Conservation (phyloP, 1,140 invertebrate genomes). For the Procambarus virginalis region DNA sequence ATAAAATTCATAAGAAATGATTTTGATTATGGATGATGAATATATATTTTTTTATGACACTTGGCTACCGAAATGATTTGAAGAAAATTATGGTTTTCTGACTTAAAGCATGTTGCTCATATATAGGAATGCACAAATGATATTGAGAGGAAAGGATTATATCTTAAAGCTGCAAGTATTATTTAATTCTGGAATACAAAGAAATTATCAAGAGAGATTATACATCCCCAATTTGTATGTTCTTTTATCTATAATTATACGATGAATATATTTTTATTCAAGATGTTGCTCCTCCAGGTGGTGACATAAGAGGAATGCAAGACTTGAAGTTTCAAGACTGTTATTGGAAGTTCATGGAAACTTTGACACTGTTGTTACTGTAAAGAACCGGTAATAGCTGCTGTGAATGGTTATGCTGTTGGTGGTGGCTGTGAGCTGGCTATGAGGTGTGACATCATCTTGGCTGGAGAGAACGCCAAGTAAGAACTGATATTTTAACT, state of each 20-base stretch:
- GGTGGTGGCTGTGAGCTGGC: constrained; percentile 98
- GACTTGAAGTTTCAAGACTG: constrained; percentile 85
- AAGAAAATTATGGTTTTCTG: too few species aligned
- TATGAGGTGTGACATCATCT: constrained; percentile 99
- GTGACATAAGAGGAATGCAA: constrained; percentile 98
- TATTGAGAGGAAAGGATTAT: too few species aligned
- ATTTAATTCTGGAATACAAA: too few species aligned
- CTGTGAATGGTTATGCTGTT: constrained; percentile 98
- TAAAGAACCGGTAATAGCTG: constrained; percentile 96
- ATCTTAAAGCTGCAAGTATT: too few species aligned
- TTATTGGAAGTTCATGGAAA: constrained; percentile 85
- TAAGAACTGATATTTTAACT: constrained; percentile 4
- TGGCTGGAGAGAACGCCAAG: constrained; percentile 97
- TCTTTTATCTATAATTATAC: background rate
- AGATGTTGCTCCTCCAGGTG: constrained; percentile 79
- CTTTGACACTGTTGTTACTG: constrained; percentile 86
- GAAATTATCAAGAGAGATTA: too few species aligned
- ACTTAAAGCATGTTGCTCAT: too few species aligned
- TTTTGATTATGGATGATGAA: too few species aligned
- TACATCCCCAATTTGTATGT: too few species aligned
- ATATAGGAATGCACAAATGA: too few species aligned
- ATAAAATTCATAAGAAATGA: too few species aligned
- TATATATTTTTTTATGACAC: too few species aligned
- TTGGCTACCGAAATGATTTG: too few species aligned
- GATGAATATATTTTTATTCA: constrained; percentile 31